Evolutionary conservation across 2,888 invertebrate species (phyloP).

Genomic region (Agrotis exclamationis): DNA sequence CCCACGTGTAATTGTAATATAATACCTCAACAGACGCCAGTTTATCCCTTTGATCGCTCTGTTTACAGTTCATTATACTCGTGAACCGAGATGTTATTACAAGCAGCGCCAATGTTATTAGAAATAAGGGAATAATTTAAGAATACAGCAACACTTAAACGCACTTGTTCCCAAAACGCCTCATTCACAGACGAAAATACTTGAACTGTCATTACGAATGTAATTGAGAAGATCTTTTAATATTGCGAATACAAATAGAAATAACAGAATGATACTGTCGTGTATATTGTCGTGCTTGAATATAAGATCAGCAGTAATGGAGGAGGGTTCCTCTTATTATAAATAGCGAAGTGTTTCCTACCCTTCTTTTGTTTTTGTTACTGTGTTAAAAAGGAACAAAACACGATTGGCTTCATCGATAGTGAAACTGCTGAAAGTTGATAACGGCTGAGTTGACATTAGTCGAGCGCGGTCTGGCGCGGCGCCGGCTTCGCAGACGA

Average conservation of each 20-base stretch:
- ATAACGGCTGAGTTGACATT: conserved; percentile 73
- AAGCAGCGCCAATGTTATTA: conserved; percentile 22
- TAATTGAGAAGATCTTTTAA: conserved; percentile 48
- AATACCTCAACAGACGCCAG: conserved; percentile 5
- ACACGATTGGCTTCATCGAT: conserved; percentile 54
- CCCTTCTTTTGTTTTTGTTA: conserved; percentile 43
- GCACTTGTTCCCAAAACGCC: conserved; percentile 31
- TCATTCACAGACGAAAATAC: conserved; percentile 24
- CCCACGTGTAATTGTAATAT: not conserved
- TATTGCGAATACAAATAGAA: conserved; percentile 39
- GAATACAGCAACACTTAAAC: conserved; percentile 31
- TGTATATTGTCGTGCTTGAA: conserved; percentile 42
- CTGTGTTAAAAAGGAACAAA: conserved; percentile 40
- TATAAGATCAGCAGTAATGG: conserved; percentile 36
- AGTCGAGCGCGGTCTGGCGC: conserved; percentile 53
- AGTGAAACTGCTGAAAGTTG: conserved; percentile 62
- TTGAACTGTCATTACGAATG: conserved; percentile 41
- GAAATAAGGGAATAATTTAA: conserved; percentile 41
- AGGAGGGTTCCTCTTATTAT: conserved; percentile 32
- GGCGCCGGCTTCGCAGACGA: conserved; percentile 74
- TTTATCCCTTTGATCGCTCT: conserved; percentile 25
- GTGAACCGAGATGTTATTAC: not conserved
- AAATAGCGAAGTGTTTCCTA: conserved; percentile 30
- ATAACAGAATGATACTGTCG: conserved; percentile 32
- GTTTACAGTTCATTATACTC: conserved; percentile 12